Evolutionary conservation across 2,888 invertebrate genomes (phyloP), one percentile per base, ranked within the genome.

Genomic region (Branchellion lobata): DNA sequence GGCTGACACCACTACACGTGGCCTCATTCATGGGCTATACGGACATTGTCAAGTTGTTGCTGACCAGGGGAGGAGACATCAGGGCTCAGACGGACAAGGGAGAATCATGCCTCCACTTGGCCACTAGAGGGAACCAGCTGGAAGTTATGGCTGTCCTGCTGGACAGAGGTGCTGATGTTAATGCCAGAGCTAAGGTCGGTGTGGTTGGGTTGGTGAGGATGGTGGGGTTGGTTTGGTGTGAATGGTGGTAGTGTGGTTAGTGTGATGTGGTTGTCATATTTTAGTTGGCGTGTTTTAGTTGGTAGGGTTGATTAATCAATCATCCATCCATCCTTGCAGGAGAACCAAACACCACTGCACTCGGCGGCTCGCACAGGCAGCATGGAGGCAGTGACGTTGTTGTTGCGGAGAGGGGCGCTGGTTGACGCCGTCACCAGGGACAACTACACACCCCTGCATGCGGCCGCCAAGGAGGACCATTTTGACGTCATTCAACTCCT

Each of bases 1-100:
- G 99, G 0, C 89, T 99, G 86, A 98, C 98, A 2, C 98, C 98
- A 0, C 91, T 99, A 77, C 99, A 99, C 89, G 99, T 99, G 81
- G 97, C 98, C 27, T 93, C 96, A 82, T 99, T 99, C 90, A 99
- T 99, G 99, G 99, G 99, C 80, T 96, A 97, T 89, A 98, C 98
- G 96, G 83, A 98, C 89, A 99, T 99, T 86, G 98, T 98, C 81
- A 51, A 33, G 81, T 96, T 98, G 85, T 97, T 95, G 88, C 90
- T 99, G 85, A 91, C 99, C 83, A 97, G 98, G 90, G 97, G 96
- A 85, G 98, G 98, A 83, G 95, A 97, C 81, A 97, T 99, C 89
- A 77, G n/a, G n/a, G 24, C 31, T 83, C 95, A 96, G 40, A 99
- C 99, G 0, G 95, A 99, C n/a, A 91, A 99, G 76, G 99, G 97